phyloP scores from a whole-genome alignment of 2,797 vertebrate species.

The Lepus townsendii region DNA sequence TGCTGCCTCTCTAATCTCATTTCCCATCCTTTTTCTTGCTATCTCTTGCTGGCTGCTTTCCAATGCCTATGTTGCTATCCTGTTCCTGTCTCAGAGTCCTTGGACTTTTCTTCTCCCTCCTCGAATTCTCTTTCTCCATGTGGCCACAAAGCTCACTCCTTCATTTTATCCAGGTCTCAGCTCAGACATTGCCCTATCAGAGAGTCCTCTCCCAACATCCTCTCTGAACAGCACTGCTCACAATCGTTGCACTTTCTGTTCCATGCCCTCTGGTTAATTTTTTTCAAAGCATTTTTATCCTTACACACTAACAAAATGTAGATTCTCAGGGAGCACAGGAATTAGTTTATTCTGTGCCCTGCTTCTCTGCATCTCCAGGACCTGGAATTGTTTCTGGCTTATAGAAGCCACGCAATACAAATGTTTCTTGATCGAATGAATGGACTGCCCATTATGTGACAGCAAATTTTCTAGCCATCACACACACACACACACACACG shows the following conservation, averaged over 20 bases:
- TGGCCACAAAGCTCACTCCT: not conserved
- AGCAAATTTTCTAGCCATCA: not conserved
- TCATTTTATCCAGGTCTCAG: not conserved
- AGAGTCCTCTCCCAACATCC: not conserved
- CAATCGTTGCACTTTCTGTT: not conserved
- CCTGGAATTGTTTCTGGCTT: not conserved
- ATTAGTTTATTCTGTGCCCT: not conserved
- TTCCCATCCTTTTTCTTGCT: not conserved
- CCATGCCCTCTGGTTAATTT: not conserved
- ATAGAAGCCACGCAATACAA: not conserved
- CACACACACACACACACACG: too few species aligned
- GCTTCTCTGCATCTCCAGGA: not conserved
- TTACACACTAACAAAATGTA: not conserved
- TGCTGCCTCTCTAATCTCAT: not conserved
- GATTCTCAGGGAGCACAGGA: not conserved
- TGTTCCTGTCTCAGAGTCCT: not conserved
- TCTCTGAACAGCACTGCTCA: not conserved
- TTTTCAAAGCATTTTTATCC: not conserved
- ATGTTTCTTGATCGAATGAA: not conserved
- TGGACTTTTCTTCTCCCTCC: not conserved
- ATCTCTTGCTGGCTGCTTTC: too few species aligned
- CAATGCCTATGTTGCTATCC: not conserved
- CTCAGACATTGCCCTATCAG: not conserved
- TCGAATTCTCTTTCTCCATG: not conserved
- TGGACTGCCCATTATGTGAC: not conserved